Conservation (phyloP, 2,113 vertebrate genomes). For the Chelonoidis abingdonii region DNA sequence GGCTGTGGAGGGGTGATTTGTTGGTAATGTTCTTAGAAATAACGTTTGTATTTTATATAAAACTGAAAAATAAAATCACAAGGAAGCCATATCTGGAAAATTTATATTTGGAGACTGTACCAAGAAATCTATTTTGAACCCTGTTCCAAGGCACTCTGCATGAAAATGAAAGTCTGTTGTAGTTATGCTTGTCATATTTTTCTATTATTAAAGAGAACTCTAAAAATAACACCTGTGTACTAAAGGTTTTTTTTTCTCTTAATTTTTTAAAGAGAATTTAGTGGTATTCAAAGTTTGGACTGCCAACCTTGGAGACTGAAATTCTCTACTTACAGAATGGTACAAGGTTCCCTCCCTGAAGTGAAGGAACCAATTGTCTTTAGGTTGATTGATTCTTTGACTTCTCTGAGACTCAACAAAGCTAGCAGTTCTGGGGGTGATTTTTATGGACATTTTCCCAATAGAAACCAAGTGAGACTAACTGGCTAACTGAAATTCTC, state of each 20-base stretch:
- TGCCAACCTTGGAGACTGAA: background rate
- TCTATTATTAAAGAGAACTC: background rate
- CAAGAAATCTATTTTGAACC: constrained; percentile 53
- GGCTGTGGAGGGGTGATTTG: constrained; percentile 3
- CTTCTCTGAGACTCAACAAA: background rate
- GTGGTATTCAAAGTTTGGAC: background rate
- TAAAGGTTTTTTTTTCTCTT: background rate
- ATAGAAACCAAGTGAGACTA: background rate
- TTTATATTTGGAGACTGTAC: constrained; percentile 54
- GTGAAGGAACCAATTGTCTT: background rate
- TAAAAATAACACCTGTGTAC: background rate
- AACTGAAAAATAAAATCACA: constrained; percentile 61
- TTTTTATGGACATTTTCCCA: background rate
- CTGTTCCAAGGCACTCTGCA: constrained; percentile 56
- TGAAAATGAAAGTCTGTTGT: background rate
- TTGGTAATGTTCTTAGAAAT: constrained; percentile 49
- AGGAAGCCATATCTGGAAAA: constrained; percentile 35
- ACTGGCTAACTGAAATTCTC: constrained; percentile 30
- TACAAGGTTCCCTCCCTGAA: background rate
- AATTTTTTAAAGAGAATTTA: background rate
- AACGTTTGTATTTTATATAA: constrained; percentile 60
- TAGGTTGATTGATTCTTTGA: background rate
- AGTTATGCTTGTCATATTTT: background rate
- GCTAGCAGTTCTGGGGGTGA: background rate
- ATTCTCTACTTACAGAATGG: background rate